A percentile compares a stretch with the other conserved stretches of the same genome.
Conservation (phyloP, 2,113 vertebrate genomes). For the Melanotaenia duboulayi region DNA sequence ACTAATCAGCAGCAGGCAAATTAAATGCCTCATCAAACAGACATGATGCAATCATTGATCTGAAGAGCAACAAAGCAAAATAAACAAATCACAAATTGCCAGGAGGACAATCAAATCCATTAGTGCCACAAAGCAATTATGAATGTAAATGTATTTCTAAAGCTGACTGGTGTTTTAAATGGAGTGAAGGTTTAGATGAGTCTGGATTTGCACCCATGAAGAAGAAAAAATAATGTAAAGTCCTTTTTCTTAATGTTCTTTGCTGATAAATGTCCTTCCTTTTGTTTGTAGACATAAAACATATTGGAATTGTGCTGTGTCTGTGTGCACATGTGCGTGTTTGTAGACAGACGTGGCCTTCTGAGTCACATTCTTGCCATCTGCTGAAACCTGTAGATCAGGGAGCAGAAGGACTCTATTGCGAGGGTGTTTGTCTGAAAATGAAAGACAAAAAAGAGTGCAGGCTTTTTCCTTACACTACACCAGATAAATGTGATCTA, state of each 20-base stretch:
- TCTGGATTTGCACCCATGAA: not conserved
- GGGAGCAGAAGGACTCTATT: conserved; percentile 16
- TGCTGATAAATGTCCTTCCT: conserved; percentile 44
- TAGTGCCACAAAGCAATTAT: no score
- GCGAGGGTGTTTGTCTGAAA: conserved; percentile 7
- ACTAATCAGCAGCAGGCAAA: no score
- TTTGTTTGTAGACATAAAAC: conserved; percentile 33
- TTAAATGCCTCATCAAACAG: no score
- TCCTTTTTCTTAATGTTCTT: conserved; percentile 30
- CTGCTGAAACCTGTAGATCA: conserved; percentile 45
- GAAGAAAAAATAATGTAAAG: conserved; percentile 31
- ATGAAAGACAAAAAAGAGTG: conserved; percentile 6
- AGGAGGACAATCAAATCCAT: no score
- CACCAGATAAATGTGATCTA: not conserved
- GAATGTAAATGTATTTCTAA: no score
- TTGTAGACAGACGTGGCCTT: conserved; percentile 53
- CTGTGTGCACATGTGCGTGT: conserved; percentile 16
- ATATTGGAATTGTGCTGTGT: conserved; percentile 34
- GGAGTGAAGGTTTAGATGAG: not conserved
- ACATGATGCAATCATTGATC: no score
- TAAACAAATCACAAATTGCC: no score
- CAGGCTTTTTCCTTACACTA: not conserved
- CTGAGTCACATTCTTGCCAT: conserved; percentile 51
- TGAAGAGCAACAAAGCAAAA: no score
- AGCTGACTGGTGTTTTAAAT: no score